Evolutionary conservation across 2,888 invertebrate genomes (phyloP).

Genomic region (Empis livida): DNA sequence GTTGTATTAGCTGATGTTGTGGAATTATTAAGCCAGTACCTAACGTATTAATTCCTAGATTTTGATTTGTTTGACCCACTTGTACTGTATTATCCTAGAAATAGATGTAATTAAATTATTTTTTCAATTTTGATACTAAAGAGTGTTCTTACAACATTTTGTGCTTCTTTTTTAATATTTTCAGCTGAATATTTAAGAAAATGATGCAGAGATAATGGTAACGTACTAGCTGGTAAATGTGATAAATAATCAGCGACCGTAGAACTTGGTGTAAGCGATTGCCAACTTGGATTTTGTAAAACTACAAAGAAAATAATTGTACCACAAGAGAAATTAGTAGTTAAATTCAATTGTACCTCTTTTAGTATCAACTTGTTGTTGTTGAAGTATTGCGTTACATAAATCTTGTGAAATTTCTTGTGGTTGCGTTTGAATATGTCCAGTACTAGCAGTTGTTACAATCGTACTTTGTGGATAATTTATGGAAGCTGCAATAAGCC

Average conservation of each 20-base stretch:
- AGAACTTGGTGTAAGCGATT: constrained; percentile 49
- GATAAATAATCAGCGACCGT: constrained; percentile 78
- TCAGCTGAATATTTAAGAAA: constrained; percentile 71
- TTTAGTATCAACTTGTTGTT: constrained; percentile 31
- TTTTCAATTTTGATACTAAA: neutral
- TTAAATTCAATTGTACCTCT: constrained; percentile 25
- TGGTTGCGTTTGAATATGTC: constrained; percentile 27
- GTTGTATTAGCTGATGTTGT: constrained; percentile 15
- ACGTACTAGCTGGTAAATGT: constrained; percentile 57
- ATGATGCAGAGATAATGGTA: constrained; percentile 69
- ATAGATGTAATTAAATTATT: neutral
- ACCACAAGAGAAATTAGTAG: no score
- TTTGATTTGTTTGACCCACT: neutral
- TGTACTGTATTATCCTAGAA: neutral
- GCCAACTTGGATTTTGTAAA: constrained; percentile 36
- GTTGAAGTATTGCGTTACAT: constrained; percentile 35
- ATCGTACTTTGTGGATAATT: constrained; percentile 25
- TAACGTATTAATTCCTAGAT: constrained; percentile 2
- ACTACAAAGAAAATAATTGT: constrained; percentile 20
- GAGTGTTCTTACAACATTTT: constrained; percentile 33
- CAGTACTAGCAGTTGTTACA: constrained; percentile 17
- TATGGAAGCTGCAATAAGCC: constrained; percentile 22
- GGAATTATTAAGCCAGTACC: constrained; percentile 8
- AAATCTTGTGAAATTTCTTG: constrained; percentile 35
- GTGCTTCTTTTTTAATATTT: constrained; percentile 59